Percentiles rank a stretch among this genome's conserved stretches.
phyloP scores from a whole-genome alignment of 2,113 vertebrate species.

The Oceanodroma tethys region DNA sequence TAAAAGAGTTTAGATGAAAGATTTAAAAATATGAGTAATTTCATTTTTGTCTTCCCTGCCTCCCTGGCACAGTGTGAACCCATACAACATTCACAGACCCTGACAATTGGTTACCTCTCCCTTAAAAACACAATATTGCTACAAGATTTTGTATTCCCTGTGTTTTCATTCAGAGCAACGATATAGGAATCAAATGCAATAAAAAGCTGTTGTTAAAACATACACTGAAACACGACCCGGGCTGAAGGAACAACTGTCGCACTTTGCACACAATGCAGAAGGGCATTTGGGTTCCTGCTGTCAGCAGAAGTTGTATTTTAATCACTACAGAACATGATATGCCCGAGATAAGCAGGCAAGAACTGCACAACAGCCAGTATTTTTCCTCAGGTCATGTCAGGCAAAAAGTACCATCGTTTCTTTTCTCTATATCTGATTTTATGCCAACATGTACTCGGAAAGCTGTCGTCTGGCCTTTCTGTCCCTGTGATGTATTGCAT shows the following conservation, averaged over 20 bases:
- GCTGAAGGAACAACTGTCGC: neutral
- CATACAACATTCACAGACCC: neutral
- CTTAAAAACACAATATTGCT: neutral
- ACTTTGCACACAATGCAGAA: neutral
- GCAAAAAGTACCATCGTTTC: neutral
- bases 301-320: conserved; percentile 38
- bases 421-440: conserved; percentile 20
- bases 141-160: neutral
- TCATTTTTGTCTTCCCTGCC: neutral
- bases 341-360: neutral
- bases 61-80: neutral
- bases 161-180: neutral
- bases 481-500: neutral
- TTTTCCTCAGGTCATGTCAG: conserved; percentile 1
- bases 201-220: neutral
- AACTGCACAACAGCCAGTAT: neutral
- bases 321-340: conserved; percentile 25
- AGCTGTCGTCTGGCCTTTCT: neutral
- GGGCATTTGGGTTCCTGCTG: conserved; percentile 10
- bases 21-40: neutral
- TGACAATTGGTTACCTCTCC: neutral
- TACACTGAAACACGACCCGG: neutral
- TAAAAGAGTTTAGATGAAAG: neutral
- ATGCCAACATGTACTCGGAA: neutral
- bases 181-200: neutral